Evolutionary conservation across 2,888 invertebrate species (phyloP).

Genomic region (Azorinus chamasolen): DNA sequence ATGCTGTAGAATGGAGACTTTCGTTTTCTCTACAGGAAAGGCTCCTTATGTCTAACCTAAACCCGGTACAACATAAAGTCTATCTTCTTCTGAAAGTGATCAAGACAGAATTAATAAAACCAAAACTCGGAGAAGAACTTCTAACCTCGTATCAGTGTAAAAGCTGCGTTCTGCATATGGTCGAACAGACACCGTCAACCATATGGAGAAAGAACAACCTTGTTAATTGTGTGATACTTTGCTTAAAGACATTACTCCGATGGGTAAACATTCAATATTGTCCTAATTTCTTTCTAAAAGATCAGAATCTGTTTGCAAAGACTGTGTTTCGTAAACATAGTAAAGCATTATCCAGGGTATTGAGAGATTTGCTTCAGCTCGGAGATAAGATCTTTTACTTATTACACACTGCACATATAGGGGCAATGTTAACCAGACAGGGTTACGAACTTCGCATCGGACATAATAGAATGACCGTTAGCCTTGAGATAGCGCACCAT

Average conservation of each 20-base stretch:
- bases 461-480: too few relatives aligned
- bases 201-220: neutral
- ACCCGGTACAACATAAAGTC: conserved; percentile 21
- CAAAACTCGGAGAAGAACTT: neutral
- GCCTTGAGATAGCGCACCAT: too few relatives aligned
- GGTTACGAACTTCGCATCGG: too few relatives aligned
- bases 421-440: too few relatives aligned
- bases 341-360: too few relatives aligned
- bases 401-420: too few relatives aligned
- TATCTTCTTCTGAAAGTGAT: conserved; percentile 35
- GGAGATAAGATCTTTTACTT: too few relatives aligned
- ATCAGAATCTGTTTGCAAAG: conserved; percentile 4
- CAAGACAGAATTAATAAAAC: conserved; percentile 19
- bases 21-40: conserved; percentile 27
- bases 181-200: neutral
- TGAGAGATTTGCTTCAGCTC: too few relatives aligned
- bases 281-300: conserved; percentile 14
- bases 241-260: neutral
- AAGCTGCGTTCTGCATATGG: neutral
- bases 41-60: conserved; percentile 31
- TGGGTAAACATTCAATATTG: neutral
- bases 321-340: too few relatives aligned
- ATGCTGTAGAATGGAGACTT: conserved; percentile 26
- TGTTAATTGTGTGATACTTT: neutral
- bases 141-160: conserved; percentile 12